Evolutionary conservation across 2,797 vertebrate species (phyloP), one percentile per base, ranked within the genome.

Genomic region (Synanceia verrucosa): DNA sequence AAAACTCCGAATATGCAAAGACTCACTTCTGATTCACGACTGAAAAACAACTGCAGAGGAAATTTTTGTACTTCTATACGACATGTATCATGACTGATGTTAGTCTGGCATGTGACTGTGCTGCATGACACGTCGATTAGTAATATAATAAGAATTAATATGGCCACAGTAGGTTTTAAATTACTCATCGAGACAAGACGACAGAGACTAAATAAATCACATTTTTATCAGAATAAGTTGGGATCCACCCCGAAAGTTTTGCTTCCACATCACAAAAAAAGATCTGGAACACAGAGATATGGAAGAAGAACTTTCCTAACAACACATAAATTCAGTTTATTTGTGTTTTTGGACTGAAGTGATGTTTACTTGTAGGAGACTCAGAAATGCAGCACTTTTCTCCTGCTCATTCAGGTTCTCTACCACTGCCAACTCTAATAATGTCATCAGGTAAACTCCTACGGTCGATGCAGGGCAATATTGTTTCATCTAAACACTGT

Each of bases 381-480:
- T 47, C 37, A 10, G 6, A 37, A 8, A 69, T 18, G 14, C 33
- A 26, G 14, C 8, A 29, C 18, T 19, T 69, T 47, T 68, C 24
- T 14, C 9, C 24, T 12, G 29, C 50, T 46, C 41, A 29, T 44
- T 26, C 26, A 31, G 47, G 19, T 37, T 24, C 69, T 60, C 21
- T 53, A 26, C 28, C 53, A 36, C 58, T 37, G 31, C 60, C 28
- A 18, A 66, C 65, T 55, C 29, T 73, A 68, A 69, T 9, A 34
- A 47, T 4, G 28, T 83, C 55, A 73, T 71, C 72, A 78, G 66
- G 77, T 66, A 44, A 73, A 46, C 52, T 57, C 72, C 29, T 58
- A 8, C 24, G 43, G 11, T 34, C 3, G 10, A 56, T 55, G 24
- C 2, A 31, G 18, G 26, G 23, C 31, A 52, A 18, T 31, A 19